A percentile compares a stretch with the other conserved stretches of the same genome.
Evolutionary conservation across 2,888 invertebrate species (phyloP).

Genomic region (Idaea straminata): DNA sequence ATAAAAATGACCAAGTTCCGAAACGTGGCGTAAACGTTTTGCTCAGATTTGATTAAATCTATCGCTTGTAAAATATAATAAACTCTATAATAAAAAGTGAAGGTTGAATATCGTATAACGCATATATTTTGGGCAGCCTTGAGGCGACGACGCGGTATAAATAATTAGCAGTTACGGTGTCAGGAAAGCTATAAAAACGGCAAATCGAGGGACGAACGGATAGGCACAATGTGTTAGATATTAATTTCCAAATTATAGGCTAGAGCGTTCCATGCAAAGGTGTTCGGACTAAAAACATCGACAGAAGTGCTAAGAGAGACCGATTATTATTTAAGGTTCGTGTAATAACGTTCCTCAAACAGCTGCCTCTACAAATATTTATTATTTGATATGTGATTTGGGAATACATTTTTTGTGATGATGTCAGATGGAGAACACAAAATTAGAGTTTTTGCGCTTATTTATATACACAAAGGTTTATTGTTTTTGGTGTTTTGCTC

Average conservation of each 20-base stretch:
- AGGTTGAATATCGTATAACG: conserved; percentile 33
- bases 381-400: conserved; percentile 57
- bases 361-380: conserved; percentile 78
- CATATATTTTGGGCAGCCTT: conserved; percentile 42
- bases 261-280: conserved; percentile 59
- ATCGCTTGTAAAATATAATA: conserved; percentile 20
- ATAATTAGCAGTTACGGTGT: conserved; percentile 71
- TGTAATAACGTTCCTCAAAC: conserved; percentile 65
- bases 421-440: conserved; percentile 16
- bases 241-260: conserved; percentile 77
- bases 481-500: neutral
- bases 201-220: conserved; percentile 67
- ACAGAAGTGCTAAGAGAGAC: conserved; percentile 74
- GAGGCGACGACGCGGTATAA: conserved; percentile 54
- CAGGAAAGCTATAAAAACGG: conserved; percentile 68
- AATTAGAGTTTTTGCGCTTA: conserved; percentile 23
- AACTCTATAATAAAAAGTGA: conserved; percentile 31
- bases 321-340: conserved; percentile 71
- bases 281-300: conserved; percentile 68
- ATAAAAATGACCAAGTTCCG: conserved; percentile 30
- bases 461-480: neutral
- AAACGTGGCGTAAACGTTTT: conserved; percentile 30
- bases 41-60: conserved; percentile 41
- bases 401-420: conserved; percentile 24
- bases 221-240: conserved; percentile 78